These are phyloP conservation scores for Rhodophaea formosa DNA, from an alignment of 2,888 invertebrate genomes.

Conservation along the genomic window DNA sequence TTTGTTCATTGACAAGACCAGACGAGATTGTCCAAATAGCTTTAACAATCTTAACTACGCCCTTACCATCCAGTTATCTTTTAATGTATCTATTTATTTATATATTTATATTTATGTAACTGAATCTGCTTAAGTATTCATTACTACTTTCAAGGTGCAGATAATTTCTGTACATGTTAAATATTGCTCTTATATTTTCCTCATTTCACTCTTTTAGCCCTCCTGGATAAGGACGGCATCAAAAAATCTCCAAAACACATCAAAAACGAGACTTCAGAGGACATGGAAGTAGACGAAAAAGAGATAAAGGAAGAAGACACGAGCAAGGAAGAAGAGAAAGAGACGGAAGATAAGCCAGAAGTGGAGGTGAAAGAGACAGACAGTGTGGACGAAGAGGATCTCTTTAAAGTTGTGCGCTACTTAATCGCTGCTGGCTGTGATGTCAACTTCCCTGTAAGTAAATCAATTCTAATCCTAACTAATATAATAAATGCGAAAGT, in stretches of 20 bases:
- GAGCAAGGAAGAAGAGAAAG: slow-evolving; percentile 25
- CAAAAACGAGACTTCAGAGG: slow-evolving; percentile 26
- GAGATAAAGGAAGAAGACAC: slow-evolving; percentile 19
- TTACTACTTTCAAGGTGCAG: too few relatives aligned
- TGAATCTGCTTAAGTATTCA: too few relatives aligned
- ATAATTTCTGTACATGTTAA: too few relatives aligned
- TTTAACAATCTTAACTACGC: too few relatives aligned
- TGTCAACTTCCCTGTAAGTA: slow-evolving; percentile 85
- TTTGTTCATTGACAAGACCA: too few relatives aligned
- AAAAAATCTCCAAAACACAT: slow-evolving; percentile 25
- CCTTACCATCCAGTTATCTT: too few relatives aligned
- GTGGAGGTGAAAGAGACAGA: slow-evolving; percentile 29
- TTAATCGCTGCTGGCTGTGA: slow-evolving; percentile 90
- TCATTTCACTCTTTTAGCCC: slow-evolving; percentile 36
- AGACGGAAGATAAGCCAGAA: slow-evolving; percentile 25
- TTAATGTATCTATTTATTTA: too few relatives aligned
- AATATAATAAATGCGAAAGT: too few relatives aligned
- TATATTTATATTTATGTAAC: too few relatives aligned
- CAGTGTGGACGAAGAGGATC: slow-evolving; percentile 43
- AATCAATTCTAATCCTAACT: too few relatives aligned
- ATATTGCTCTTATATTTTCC: neutral
- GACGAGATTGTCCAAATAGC: too few relatives aligned
- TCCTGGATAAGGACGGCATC: slow-evolving; percentile 50
- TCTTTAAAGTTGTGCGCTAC: slow-evolving; percentile 80
- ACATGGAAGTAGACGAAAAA: slow-evolving; percentile 30